A percentile compares a stretch with the other conserved stretches of the same genome.
Conservation (phyloP, 1,140 invertebrate species). For the Ridgeia piscesae region DNA sequence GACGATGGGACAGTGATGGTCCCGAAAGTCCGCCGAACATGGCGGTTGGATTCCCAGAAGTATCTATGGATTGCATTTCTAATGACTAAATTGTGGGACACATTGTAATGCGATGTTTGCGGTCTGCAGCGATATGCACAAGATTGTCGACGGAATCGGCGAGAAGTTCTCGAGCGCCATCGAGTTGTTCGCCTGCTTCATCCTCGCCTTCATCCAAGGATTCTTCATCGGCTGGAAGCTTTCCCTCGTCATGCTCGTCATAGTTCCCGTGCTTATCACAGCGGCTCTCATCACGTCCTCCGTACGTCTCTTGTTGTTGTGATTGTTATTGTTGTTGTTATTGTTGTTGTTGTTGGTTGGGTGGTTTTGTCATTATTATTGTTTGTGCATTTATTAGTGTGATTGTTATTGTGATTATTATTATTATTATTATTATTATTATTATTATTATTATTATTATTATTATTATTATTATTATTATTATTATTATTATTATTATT, state of each 20-base stretch:
- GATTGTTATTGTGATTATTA: neutral
- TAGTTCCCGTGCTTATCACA: conserved; percentile 44
- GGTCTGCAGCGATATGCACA: conserved; percentile 75
- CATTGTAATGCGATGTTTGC: too few species aligned
- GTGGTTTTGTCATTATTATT: too few species aligned
- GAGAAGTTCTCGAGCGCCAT: conserved; percentile 73
- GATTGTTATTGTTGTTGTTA: too few species aligned
- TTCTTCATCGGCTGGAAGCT: conserved; percentile 56
- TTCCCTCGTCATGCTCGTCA: conserved; percentile 43
- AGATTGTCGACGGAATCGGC: conserved; percentile 82
- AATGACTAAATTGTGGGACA: too few species aligned
- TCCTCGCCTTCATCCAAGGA: neutral
- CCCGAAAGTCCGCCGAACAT: too few species aligned
- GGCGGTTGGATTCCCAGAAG: too few species aligned
- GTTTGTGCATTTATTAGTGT: neutral
- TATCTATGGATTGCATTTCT: too few species aligned
- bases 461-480: neutral
- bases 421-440: neutral
- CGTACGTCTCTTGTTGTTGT: neutral
- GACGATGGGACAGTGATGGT: too few species aligned
- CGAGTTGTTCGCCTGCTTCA: neutral
- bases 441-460: neutral
- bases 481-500: too few species aligned
- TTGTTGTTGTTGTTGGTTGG: too few species aligned
- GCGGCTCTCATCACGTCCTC: neutral